Evolutionary conservation across 2,797 vertebrate species (phyloP).

Genomic region (Paramormyrops hopkinsi): DNA sequence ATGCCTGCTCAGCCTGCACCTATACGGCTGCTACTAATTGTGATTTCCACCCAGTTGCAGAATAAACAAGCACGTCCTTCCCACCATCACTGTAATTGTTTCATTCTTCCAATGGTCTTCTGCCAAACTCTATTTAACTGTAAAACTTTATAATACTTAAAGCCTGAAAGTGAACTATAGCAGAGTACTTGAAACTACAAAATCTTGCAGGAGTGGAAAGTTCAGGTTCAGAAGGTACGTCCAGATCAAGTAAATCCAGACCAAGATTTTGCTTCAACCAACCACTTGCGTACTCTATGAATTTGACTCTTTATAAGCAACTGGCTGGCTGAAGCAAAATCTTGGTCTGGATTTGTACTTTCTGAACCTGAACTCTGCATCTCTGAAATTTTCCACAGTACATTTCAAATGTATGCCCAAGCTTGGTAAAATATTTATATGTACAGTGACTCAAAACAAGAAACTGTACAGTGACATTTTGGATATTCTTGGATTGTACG

Average conservation of each 20-base stretch:
- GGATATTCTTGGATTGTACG: background rate
- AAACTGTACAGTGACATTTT: background rate
- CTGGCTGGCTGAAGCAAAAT: background rate
- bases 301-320: background rate
- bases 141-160: background rate
- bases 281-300: background rate
- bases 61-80: background rate
- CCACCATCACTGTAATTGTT: background rate
- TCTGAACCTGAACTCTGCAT: background rate
- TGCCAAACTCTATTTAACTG: background rate
- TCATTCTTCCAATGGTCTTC: background rate
- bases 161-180: background rate
- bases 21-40: background rate
- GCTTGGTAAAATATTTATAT: background rate
- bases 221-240: background rate
- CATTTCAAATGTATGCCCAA: background rate
- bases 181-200: background rate
- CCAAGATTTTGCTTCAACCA: background rate
- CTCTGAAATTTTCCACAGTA: background rate
- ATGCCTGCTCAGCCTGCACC: conserved; percentile 14
- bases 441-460: background rate
- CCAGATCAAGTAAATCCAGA: background rate
- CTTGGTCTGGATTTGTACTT: background rate
- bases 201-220: background rate
- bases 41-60: background rate